These are phyloP conservation scores for Thermophis baileyi DNA, from an alignment of 2,113 vertebrate species.

Conservation along the genomic window DNA sequence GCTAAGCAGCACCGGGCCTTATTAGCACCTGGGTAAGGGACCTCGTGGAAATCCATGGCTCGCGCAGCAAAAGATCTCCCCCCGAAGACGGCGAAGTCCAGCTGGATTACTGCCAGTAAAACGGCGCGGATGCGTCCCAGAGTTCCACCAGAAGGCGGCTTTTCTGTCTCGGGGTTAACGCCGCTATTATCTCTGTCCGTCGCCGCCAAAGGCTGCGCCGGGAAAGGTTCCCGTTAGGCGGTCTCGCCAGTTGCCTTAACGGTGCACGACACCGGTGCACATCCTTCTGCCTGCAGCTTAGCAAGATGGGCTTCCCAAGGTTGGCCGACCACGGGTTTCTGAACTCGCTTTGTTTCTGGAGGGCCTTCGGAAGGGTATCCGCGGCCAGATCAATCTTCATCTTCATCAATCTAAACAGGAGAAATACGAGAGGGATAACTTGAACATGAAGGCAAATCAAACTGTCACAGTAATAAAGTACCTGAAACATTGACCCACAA, in stretches of 20 bases:
- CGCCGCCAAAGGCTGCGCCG: not conserved
- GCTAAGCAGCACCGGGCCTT: not conserved
- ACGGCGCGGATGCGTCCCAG: not conserved
- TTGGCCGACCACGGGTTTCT: not conserved
- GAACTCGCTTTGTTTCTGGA: not conserved
- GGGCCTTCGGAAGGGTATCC: not conserved
- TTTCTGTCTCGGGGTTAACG: not conserved
- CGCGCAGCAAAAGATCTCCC: not conserved
- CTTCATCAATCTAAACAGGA: slow-evolving; percentile 39
- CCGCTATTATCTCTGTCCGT: not conserved
- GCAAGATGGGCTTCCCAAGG: not conserved
- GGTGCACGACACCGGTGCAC: not conserved
- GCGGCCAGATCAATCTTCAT: slow-evolving; percentile 29
- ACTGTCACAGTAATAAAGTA: slow-evolving; percentile 57
- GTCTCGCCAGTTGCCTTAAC: not conserved
- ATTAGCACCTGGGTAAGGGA: not conserved
- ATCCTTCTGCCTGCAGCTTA: not conserved
- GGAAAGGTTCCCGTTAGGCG: not conserved
- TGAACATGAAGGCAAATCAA: slow-evolving; percentile 50
- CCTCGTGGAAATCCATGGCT: not conserved
- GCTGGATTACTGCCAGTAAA: not conserved
- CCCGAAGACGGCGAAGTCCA: not conserved
- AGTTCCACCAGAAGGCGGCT: not conserved
- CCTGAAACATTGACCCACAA: slow-evolving; percentile 52
- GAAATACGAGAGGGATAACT: slow-evolving; percentile 47